phyloP scores from a whole-genome alignment of 2,888 invertebrate species.

The Apamea sordens region DNA sequence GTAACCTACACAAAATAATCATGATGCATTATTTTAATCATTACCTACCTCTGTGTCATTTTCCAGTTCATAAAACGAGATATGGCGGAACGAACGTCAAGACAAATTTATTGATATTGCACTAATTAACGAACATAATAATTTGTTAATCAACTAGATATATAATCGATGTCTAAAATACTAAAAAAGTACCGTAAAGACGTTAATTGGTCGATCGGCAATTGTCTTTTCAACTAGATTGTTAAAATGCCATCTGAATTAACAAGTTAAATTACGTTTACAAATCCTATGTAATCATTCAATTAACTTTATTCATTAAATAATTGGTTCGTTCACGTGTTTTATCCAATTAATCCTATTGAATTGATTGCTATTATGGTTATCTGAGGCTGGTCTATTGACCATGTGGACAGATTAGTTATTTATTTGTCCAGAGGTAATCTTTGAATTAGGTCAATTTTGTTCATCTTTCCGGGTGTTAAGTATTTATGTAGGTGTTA shows the following conservation, averaged over 20 bases:
- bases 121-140: slow-evolving; percentile 12
- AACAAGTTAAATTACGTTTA: slow-evolving; percentile 35
- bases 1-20: not conserved
- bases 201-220: slow-evolving; percentile 31
- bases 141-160: not conserved
- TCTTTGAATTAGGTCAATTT: slow-evolving; percentile 33
- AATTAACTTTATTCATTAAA: slow-evolving; percentile 54
- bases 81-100: not conserved
- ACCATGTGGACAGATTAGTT: slow-evolving; percentile 10
- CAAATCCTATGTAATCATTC: slow-evolving; percentile 44
- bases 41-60: not conserved
- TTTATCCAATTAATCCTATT: slow-evolving; percentile 49
- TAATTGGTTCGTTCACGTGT: slow-evolving; percentile 44
- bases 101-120: slow-evolving; percentile 16
- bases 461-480: not conserved
- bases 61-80: slow-evolving; percentile 11
- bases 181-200: slow-evolving; percentile 1
- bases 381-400: not conserved
- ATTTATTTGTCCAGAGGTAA: slow-evolving; percentile 7
- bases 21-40: slow-evolving; percentile 30
- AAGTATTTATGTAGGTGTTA: not conserved
- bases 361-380: slow-evolving; percentile 34
- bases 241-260: slow-evolving; percentile 22
- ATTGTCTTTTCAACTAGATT: slow-evolving; percentile 22
- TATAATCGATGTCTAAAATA: slow-evolving; percentile 9